Conservation (phyloP, 2,113 vertebrate genomes). For the Philantomba maxwellii region DNA sequence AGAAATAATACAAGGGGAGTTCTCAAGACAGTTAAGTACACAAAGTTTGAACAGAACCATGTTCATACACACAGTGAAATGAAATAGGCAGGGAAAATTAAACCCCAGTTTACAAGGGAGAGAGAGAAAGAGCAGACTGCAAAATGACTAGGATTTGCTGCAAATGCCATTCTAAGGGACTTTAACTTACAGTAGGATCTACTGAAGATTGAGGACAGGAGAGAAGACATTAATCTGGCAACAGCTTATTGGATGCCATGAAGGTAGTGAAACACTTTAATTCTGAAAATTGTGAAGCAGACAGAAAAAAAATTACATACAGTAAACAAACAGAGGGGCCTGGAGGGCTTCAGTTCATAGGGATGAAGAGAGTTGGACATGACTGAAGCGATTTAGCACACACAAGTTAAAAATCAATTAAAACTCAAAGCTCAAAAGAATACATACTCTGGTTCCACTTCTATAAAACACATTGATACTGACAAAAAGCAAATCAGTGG, state of each 20-base stretch:
- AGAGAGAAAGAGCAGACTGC: not conserved
- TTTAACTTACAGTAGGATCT: not conserved
- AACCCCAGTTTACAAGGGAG: not conserved
- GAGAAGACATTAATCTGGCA: not conserved
- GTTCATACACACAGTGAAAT: not conserved
- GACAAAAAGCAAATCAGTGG: not conserved
- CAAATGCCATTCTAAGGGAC: not conserved
- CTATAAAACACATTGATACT: not conserved
- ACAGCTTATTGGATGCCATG: not conserved
- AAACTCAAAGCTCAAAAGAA: not conserved
- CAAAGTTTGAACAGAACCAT: not conserved
- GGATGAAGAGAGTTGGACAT: not conserved
- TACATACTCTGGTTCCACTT: not conserved
- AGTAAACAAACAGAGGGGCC: not conserved
- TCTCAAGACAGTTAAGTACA: not conserved
- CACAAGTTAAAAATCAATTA: not conserved
- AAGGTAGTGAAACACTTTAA: not conserved
- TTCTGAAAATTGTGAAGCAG: not conserved
- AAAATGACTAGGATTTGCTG: not conserved
- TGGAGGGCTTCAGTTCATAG: not conserved
- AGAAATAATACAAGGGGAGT: not conserved
- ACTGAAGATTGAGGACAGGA: not conserved
- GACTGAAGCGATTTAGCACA: not conserved
- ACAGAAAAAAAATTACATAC: not conserved
- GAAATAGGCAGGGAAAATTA: not conserved